Base-by-base conservation (phyloP, 2,797 vertebrate species). In the Fringilla coelebs region DNA sequence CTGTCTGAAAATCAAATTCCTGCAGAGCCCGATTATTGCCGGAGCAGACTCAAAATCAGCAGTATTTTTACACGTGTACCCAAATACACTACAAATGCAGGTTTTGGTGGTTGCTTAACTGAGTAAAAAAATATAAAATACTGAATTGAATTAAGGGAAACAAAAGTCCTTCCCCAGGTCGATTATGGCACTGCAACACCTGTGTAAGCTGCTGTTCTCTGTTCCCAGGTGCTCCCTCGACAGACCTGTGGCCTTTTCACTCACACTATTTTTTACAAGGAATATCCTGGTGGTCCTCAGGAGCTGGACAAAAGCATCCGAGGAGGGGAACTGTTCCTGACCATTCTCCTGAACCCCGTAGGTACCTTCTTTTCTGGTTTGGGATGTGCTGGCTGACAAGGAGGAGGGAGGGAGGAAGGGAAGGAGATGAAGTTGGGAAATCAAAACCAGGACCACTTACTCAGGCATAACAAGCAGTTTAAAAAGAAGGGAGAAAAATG, bases 171-270 rank as follows among this genome's bases (percentile, higher is more conserved):
- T 71, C 2, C 26, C n/a, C n/a, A 17, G n/a, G 29, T 52, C 1
- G 11, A 58, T 24, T 15, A 2, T 7, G 2, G n/a, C 18, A 18
- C 84, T 61, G 63, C 31, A 87, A 40, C 43, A 57, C 26, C 22
- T 17, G 13, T 18, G 15, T 45, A 54, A 66, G 7, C 41, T 9
- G 2, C 46, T 82, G 79, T 62, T 75, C 26, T 81, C 65, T 93
- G 55, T 90, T 86, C 83, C 86, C 95, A 99, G 99, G 99, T 99
- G 86, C 98, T 99, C 90, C 99, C 99, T 92, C 99, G 99, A 63
- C 99, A 99, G 98, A 99, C 99, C 31, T 99, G 99, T 91, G 99
- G 99, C 90, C 97, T 99, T 96, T 99, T 99, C 97, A 99, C 99
- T 48, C 99, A 99, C 96, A 99, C 99, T 81, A 99, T 99, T 98